Conservation (phyloP, 2,113 vertebrate genomes). For the Neotragus pygmaeus region DNA sequence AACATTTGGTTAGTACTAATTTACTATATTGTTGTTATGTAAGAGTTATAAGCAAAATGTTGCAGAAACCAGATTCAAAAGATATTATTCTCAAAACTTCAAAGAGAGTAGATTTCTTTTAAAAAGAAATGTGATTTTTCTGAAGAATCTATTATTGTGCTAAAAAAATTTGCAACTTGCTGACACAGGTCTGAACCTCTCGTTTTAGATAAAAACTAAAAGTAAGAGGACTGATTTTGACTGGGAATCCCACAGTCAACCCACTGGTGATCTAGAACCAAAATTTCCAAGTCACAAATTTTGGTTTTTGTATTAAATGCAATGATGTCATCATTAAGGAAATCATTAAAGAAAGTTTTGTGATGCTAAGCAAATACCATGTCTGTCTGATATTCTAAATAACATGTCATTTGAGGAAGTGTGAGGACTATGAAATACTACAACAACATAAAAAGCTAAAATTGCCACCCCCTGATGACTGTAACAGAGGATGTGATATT, state of each 20-base stretch:
- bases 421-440: neutral
- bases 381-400: neutral
- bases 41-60: neutral
- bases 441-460: neutral
- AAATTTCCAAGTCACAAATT: neutral
- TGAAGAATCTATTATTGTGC: neutral
- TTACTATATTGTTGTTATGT: neutral
- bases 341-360: neutral
- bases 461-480: neutral
- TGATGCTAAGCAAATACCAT: neutral
- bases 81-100: neutral
- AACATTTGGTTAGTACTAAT: neutral
- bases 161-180: neutral
- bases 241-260: neutral
- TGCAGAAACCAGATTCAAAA: neutral
- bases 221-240: neutral
- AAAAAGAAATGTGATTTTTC: neutral
- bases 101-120: neutral
- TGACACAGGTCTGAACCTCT: neutral
- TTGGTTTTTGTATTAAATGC: neutral
- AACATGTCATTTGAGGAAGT: neutral
- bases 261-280: neutral
- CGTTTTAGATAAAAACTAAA: neutral
- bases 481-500: neutral
- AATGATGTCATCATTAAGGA: neutral